Conservation (phyloP, 2,113 vertebrate genomes). For the Megatriorchis doriae region DNA sequence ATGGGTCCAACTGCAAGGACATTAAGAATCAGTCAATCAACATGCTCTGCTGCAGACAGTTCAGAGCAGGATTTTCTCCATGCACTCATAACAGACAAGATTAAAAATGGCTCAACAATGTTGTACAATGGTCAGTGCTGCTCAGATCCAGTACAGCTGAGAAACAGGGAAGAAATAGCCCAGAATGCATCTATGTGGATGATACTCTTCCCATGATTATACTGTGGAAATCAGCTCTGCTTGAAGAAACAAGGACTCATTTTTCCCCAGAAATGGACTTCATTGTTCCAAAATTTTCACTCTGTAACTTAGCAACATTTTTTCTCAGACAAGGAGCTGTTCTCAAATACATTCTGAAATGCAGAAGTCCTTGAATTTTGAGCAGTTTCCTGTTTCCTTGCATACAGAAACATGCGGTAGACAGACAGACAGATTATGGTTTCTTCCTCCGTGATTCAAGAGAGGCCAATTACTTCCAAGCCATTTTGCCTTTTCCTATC, state of each 20-base stretch:
- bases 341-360: background rate
- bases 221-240: background rate
- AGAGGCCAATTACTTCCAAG: conserved; percentile 2
- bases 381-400: background rate
- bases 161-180: background rate
- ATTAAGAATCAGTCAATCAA: background rate
- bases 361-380: background rate
- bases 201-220: background rate
- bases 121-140: background rate
- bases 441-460: background rate
- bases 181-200: background rate
- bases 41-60: too few relatives aligned
- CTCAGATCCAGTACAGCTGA: background rate
- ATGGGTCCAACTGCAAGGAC: background rate
- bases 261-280: background rate
- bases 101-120: background rate
- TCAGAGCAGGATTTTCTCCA: background rate
- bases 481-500: background rate
- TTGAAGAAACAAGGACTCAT: background rate
- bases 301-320: conserved; percentile 17
- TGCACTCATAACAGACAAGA: background rate
- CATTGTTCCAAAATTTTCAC: background rate
- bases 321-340: background rate
- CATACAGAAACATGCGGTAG: background rate
- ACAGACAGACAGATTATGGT: background rate